phyloP scores from a whole-genome alignment of 2,888 invertebrate genomes.

The Tromatobia lineatoria region DNA sequence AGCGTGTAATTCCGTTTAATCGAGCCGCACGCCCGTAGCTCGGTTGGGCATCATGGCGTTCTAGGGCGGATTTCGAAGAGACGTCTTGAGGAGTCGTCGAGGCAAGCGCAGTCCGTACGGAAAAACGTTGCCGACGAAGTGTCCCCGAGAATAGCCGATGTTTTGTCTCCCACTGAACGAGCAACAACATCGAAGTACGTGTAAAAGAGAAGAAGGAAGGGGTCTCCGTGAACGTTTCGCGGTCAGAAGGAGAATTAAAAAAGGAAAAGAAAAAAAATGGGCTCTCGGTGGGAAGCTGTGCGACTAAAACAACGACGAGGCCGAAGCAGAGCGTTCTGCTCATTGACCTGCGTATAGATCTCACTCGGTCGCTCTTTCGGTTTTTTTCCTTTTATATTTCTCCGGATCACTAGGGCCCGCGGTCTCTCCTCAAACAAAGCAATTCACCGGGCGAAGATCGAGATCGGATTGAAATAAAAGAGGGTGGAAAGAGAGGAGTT shows the following conservation, averaged over 20 bases:
- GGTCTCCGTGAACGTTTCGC: constrained; percentile 22
- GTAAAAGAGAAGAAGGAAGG: constrained; percentile 42
- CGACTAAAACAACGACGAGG: constrained; percentile 32
- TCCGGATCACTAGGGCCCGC: constrained; percentile 46
- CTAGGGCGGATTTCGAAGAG: constrained; percentile 53
- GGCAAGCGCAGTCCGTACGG: constrained; percentile 40
- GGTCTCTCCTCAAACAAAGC: constrained; percentile 60
- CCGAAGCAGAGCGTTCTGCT: constrained; percentile 39
- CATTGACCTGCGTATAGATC: constrained; percentile 46
- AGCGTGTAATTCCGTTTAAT: constrained; percentile 65
- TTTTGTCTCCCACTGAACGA: constrained; percentile 69
- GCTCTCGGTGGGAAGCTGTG: constrained; percentile 19
- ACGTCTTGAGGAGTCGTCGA: constrained; percentile 28
- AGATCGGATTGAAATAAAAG: constrained; percentile 67
- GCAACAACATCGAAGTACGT: constrained; percentile 39
- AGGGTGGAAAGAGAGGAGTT: constrained; percentile 21
- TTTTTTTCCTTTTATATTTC: constrained; percentile 35
- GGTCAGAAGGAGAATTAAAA: constrained; percentile 38
- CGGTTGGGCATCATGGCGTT: constrained; percentile 12
- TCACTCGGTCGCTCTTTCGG: constrained; percentile 56
- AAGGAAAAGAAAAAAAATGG: constrained; percentile 20
- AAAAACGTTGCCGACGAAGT: constrained; percentile 61
- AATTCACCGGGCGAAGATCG: constrained; percentile 63
- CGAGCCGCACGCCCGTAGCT: constrained; percentile 51
- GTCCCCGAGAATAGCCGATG: constrained; percentile 72